These are phyloP conservation scores for Matsumurasca onukii DNA, from an alignment of 1,140 invertebrate species.

Conservation along the genomic window DNA sequence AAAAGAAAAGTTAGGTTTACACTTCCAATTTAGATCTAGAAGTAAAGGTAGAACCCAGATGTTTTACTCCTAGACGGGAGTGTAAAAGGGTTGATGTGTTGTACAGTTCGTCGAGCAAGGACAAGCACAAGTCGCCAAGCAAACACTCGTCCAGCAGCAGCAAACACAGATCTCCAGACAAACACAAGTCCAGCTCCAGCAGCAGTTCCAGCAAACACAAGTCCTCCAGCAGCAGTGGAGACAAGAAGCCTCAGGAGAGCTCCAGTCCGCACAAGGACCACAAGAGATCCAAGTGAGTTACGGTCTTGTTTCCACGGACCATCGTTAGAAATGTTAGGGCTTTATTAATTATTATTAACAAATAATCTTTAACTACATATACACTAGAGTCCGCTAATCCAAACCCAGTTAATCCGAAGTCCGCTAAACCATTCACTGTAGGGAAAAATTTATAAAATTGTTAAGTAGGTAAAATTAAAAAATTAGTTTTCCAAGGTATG, in stretches of 20 bases:
- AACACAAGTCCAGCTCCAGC: constrained; percentile 35
- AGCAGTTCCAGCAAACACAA: constrained; percentile 12
- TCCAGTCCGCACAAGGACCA: constrained; percentile 56
- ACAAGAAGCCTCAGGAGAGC: constrained; percentile 18
- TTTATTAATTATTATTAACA: too few relatives aligned
- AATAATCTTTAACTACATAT: too few relatives aligned
- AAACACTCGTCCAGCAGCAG: constrained; percentile 41
- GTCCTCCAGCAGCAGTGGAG: constrained; percentile 1
- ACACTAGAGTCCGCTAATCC: too few relatives aligned
- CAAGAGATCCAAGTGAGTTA: constrained; percentile 61
- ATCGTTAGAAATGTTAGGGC: too few relatives aligned
- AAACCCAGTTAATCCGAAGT: too few relatives aligned
- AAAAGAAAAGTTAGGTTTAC: constrained; percentile 5
- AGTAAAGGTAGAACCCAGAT: not conserved
- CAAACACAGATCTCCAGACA: constrained; percentile 31
- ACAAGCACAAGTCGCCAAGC: constrained; percentile 39
- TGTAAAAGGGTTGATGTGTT: constrained; percentile 39
- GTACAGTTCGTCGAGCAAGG: constrained; percentile 41
- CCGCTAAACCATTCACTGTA: too few relatives aligned
- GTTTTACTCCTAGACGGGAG: not conserved
- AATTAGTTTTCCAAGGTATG: too few relatives aligned
- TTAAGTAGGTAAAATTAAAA: too few relatives aligned
- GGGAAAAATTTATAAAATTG: too few relatives aligned
- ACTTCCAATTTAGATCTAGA: not conserved
- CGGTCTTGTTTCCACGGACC: too few relatives aligned